A percentile compares a stretch with the other conserved stretches of the same genome.
Conservation (phyloP, 2,797 vertebrate species). For the Coranthus polyacanthus region DNA sequence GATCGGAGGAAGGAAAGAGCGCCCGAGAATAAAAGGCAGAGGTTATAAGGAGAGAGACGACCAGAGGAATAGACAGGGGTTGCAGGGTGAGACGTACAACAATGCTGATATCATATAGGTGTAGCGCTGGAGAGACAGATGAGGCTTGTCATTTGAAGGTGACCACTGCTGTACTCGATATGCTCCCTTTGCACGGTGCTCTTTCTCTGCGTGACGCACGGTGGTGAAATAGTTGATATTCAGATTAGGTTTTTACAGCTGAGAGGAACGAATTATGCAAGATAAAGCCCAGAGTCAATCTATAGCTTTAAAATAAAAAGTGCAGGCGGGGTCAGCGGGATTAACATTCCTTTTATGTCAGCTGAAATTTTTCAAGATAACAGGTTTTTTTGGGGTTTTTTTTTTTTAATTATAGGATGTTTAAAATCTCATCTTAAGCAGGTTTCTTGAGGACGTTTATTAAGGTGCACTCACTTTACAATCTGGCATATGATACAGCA, state of each 20-base stretch:
- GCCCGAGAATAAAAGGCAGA: conserved; percentile 24
- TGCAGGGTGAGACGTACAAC: conserved; percentile 13
- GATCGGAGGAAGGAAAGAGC: conserved; percentile 33
- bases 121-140: conserved; percentile 44
- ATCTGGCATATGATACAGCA: too few species aligned
- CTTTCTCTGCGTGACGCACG: conserved; percentile 10
- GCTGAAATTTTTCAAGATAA: conserved; percentile 43
- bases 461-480: not conserved
- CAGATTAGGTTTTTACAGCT: conserved; percentile 32
- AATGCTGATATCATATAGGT: conserved; percentile 35
- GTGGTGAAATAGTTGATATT: conserved; percentile 49
- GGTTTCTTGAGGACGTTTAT: conserved; percentile 10
- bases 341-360: conserved; percentile 32
- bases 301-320: conserved; percentile 24
- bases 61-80: conserved; percentile 1
- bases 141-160: conserved; percentile 72
- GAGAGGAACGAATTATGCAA: conserved; percentile 29
- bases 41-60: conserved; percentile 27
- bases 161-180: conserved; percentile 45
- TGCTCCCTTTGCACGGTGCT: conserved; percentile 24
- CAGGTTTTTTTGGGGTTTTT: too few species aligned
- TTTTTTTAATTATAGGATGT: conserved; percentile 8
- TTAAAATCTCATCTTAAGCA: not conserved
- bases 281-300: conserved; percentile 41
- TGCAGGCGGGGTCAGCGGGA: conserved; percentile 14